Conservation (phyloP, 1,140 invertebrate species). For the Cepaea nemoralis region DNA sequence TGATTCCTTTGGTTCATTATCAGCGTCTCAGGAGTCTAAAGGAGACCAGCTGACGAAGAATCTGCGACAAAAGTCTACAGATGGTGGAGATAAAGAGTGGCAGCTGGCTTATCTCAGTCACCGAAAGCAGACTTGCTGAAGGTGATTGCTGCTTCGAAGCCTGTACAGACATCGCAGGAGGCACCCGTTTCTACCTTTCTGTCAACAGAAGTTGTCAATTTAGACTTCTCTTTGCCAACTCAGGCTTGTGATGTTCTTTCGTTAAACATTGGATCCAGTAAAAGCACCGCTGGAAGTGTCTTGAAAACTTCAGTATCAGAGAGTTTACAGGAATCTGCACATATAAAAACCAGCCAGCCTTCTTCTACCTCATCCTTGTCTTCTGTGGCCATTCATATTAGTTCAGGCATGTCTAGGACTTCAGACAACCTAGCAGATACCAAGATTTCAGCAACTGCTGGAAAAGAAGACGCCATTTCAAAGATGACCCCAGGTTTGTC, state of each 20-base stretch:
- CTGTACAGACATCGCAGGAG: background rate
- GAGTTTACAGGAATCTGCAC: background rate
- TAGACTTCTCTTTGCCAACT: constrained; percentile 5
- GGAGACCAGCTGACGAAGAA: background rate
- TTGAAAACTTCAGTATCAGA: too few species aligned
- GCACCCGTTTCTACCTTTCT: background rate
- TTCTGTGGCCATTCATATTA: background rate
- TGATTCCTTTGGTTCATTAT: constrained; percentile 11
- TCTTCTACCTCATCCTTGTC: constrained; percentile 24
- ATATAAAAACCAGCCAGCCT: background rate
- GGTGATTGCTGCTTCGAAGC: background rate
- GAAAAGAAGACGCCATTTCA: background rate
- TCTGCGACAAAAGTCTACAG: background rate
- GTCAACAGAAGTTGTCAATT: constrained; percentile 19
- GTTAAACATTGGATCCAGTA: background rate
- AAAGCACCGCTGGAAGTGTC: background rate
- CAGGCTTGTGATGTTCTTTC: background rate
- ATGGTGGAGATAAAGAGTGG: background rate
- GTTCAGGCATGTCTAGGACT: background rate
- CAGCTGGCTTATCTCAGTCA: background rate
- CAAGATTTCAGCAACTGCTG: background rate
- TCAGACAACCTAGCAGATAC: background rate
- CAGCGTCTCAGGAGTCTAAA: background rate
- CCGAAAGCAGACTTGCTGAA: background rate
- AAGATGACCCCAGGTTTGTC: background rate